Conservation (phyloP, 1,140 invertebrate genomes). For the Microplitis mediator region DNA sequence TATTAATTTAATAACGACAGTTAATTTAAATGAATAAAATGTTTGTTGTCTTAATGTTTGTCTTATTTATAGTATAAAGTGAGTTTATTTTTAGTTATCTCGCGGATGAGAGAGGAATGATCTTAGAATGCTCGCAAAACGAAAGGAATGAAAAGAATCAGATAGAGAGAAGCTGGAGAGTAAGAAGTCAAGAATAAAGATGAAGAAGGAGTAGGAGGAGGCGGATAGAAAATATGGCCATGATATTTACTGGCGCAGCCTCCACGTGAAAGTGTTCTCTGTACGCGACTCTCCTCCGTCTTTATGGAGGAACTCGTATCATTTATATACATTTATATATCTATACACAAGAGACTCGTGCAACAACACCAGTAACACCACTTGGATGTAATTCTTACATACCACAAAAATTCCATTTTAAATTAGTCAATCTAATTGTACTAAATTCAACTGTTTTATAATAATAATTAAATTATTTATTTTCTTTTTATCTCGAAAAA, state of each 20-base stretch:
- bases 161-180: not conserved
- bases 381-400: not conserved
- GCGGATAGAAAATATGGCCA: conserved; percentile 36
- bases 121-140: not conserved
- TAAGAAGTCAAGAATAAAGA: not conserved
- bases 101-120: too few species aligned
- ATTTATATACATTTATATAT: not conserved
- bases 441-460: too few species aligned
- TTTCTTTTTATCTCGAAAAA: not conserved
- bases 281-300: not conserved
- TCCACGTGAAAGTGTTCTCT: conserved; percentile 36
- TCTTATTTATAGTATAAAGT: not conserved
- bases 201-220: conserved; percentile 20
- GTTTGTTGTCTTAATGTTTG: too few species aligned
- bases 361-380: too few species aligned
- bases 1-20: too few species aligned
- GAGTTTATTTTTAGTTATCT: not conserved
- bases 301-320: not conserved
- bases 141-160: not conserved
- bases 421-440: conserved; percentile 1
- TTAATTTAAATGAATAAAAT: too few species aligned
- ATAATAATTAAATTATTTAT: conserved; percentile 1
- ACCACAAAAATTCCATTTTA: not conserved
- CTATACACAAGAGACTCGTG: not conserved
- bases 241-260: conserved; percentile 35